These are phyloP conservation scores for Sipunculus nudus DNA, from an alignment of 2,888 invertebrate genomes.

Conservation along the genomic window DNA sequence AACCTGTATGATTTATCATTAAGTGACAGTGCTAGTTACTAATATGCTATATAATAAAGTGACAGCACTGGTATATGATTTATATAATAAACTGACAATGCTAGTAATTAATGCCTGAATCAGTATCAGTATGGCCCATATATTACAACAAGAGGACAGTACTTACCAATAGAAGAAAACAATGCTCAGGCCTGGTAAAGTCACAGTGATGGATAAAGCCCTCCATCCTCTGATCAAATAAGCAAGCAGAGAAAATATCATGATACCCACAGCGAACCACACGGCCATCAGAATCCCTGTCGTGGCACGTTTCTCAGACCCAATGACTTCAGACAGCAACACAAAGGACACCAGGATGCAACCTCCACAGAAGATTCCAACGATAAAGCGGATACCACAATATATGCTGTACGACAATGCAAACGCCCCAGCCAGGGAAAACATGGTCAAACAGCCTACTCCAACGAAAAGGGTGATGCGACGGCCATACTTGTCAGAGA, in stretches of 20 bases:
- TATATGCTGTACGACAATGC: constrained; percentile 1
- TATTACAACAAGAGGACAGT: too few species aligned
- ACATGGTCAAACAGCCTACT: not conserved
- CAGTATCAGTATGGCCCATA: too few species aligned
- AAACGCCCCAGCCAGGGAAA: constrained; percentile 1
- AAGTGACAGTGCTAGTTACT: too few species aligned
- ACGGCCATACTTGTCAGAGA: constrained; percentile 35
- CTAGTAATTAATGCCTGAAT: too few species aligned
- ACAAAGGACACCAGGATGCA: constrained; percentile 27
- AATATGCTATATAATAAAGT: too few species aligned
- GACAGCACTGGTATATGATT: too few species aligned
- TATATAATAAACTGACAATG: too few species aligned
- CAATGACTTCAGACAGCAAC: constrained; percentile 34
- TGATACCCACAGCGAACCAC: constrained; percentile 42
- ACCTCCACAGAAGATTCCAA: constrained; percentile 18
- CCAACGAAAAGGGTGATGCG: not conserved
- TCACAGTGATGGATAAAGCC: constrained; percentile 38
- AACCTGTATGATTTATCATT: too few species aligned
- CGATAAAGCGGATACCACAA: constrained; percentile 1
- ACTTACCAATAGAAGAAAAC: constrained; percentile 72
- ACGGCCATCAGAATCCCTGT: constrained; percentile 29
- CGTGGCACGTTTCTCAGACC: constrained; percentile 30
- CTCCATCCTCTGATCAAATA: constrained; percentile 48
- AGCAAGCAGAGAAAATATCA: constrained; percentile 40
- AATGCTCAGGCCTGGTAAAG: constrained; percentile 40